Base-by-base conservation (phyloP, 2,113 vertebrate species). In the Gadus macrocephalus region DNA sequence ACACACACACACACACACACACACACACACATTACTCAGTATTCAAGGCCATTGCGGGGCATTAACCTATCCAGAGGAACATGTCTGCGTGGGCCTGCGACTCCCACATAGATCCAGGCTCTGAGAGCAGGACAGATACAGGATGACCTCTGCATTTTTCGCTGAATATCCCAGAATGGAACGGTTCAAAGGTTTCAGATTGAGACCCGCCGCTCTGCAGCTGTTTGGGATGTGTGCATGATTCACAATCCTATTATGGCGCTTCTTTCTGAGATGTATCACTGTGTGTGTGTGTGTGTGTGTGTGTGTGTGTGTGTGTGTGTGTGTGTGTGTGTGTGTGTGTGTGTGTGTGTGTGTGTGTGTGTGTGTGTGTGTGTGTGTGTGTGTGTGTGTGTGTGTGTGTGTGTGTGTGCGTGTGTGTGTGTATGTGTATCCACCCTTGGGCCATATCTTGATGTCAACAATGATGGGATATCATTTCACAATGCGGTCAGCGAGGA, bases 141-240 rank as follows among this genome's bases (percentile, higher is more conserved):
- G n/a, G 64, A 67, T 80, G 69, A 79, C 73, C 81, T 72, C 68
- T 0, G 4, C 62, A 25, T 64, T 60, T 67, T 27, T 7, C 15
- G 31, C 74, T 19, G 35, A 61, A 68, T 68, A 67, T 35, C 0
- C 27, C 35, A 14, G 2, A 70, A 70, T 70, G 68, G 64, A 79
- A 76, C 31, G 71, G 71, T 69, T 71, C 78, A 78, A 64, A 76
- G 74, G 79, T 76, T 78, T 53, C 75, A 78, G 76, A 79, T 79
- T 78, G 71, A 81, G 73, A 76, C 63, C 49, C 5, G 15, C 76
- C 71, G 74, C 78, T 78, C 78, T 80, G 75, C 55, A n/a, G 25
- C 53, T n/a, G 16, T 31, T 31, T 68, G 35, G 55, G 65, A 27
- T 27, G 53, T 42, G 0, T 49, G 2, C 16, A 28, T 79, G 75